Evolutionary conservation across 2,888 invertebrate species (phyloP), one percentile per base, ranked within the genome.

Genomic region (Trimorus sp.): DNA sequence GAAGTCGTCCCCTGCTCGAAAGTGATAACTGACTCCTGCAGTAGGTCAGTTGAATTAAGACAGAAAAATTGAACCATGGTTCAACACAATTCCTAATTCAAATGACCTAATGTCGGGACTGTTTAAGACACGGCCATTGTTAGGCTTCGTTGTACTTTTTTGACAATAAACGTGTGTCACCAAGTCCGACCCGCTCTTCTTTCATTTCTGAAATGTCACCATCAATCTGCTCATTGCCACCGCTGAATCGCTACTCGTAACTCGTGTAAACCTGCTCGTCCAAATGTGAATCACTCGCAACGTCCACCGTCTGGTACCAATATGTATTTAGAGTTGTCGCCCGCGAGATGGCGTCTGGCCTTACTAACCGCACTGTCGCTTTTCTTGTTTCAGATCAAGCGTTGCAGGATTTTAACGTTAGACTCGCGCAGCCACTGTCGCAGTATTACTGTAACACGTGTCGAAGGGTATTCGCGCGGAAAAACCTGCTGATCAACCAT

Each of bases 301-400:
- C 45, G 11, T 45, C n/a, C 45, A n/a, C 45, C 45, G n/a, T 4
- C 26, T 26, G 26, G 26, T 26, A 26, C 26, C 1, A 4, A 1
- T 26, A 26, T 26, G 1, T 26, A 26, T 26, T 26, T 26, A 26
- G 26, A 26, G 26, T 26, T 26, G 26, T 26, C 26, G 26, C 26
- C 26, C 26, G 26, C 26, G 4, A 26, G 26, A 26, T 26, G 26
- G 26, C 26, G 26, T n/a, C 26, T 26, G 36, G 12, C 15, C 7
- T 15, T 45, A 65, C 74, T 74, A 74, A 75, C 53, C 0, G 5
- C 0, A 1, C 4, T 54, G 26, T 79, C 45, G 38, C 58, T 62
- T 73, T 82, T 82, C 73, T 62, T 82, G 82, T 82, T 82, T 73
- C 82, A 82, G 82, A 77, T 74, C 59, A 60, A 56, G 68, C 62